Conservation (phyloP, 1,140 invertebrate species). For the Homarus americanus region DNA sequence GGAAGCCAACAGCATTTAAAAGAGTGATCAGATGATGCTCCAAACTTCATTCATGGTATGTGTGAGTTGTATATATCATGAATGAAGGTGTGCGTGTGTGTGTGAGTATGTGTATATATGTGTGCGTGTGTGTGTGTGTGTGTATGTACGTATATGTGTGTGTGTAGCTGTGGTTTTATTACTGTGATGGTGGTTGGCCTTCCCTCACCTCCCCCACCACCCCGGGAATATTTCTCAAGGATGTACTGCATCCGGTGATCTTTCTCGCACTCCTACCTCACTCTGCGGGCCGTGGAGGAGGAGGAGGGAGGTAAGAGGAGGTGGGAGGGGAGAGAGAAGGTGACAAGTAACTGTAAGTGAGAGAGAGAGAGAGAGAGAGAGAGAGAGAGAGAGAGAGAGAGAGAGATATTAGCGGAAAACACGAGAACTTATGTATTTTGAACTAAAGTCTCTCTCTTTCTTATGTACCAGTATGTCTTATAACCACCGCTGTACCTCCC, state of each 20-base stretch:
- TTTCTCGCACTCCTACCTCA: background rate
- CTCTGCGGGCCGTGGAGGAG: background rate
- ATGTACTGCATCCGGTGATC: background rate
- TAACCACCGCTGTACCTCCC: no score
- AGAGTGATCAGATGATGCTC: background rate
- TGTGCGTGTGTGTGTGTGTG: no score
- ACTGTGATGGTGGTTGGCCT: no score
- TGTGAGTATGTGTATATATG: no score
- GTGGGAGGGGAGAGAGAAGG: background rate
- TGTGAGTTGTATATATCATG: no score
- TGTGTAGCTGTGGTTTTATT: no score
- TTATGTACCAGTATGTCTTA: no score
- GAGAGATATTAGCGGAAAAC: background rate
- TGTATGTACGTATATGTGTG: no score
- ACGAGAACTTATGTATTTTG: no score
- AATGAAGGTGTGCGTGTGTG: no score
- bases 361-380: background rate
- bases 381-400: slow-evolving; percentile 2
- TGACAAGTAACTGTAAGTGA: background rate
- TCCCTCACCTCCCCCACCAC: no score
- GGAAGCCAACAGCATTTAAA: background rate
- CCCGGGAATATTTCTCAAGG: background rate
- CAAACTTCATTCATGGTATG: background rate
- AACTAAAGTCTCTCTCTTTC: no score
- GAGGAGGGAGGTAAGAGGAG: background rate